These are phyloP conservation scores for Noctua fimbriata DNA, from an alignment of 2,888 invertebrate species.

Conservation along the genomic window DNA sequence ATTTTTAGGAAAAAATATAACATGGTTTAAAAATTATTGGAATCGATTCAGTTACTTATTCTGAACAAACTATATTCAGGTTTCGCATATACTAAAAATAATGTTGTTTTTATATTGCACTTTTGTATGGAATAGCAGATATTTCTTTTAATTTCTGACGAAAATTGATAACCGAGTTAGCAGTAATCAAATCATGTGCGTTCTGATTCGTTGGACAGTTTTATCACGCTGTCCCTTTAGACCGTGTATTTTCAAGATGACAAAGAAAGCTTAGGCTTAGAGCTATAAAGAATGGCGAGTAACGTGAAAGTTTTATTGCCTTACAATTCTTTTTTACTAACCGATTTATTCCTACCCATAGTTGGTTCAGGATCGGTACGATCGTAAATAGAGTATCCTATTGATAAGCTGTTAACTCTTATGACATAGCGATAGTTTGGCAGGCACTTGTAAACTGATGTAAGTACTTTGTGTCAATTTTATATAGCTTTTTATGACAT, in stretches of 20 bases:
- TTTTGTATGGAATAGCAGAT: not conserved
- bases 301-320: slow-evolving; percentile 14
- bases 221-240: not conserved
- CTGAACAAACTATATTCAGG: no score
- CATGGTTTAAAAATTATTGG: no score
- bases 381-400: not conserved
- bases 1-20: no score
- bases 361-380: not conserved
- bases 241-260: not conserved
- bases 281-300: slow-evolving; percentile 18
- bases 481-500: not conserved
- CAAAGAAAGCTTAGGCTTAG: slow-evolving; percentile 8
- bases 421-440: not conserved
- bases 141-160: not conserved
- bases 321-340: slow-evolving; percentile 15
- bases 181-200: no score
- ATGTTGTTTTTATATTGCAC: no score
- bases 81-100: no score
- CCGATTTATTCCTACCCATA: not conserved
- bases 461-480: not conserved
- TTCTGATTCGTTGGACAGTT: not conserved
- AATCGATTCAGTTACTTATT: no score
- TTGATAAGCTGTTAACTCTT: not conserved
- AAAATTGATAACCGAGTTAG: no score
- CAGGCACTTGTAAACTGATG: not conserved